Evolutionary conservation across 2,797 vertebrate species (phyloP).

Genomic region (Luscinia megarhynchos): DNA sequence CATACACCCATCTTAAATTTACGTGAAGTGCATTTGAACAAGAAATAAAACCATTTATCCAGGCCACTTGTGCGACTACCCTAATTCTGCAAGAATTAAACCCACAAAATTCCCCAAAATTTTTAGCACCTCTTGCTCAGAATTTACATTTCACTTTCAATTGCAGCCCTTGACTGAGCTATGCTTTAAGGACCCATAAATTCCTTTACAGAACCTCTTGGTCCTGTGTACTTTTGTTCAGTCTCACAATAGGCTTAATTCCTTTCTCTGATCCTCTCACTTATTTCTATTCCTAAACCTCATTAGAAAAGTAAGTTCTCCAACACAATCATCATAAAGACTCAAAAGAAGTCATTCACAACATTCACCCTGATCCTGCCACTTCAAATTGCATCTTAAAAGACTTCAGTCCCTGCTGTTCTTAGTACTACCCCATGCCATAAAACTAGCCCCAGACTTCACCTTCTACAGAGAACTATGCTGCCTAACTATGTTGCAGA

Average conservation of each 20-base stretch:
- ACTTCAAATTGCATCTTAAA: not conserved
- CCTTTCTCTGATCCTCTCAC: not conserved
- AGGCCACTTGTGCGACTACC: not conserved
- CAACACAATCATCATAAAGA: not conserved
- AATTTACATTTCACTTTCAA: not conserved
- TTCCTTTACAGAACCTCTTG: not conserved
- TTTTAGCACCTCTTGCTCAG: not conserved
- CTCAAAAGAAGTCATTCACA: not conserved
- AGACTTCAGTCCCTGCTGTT: not conserved
- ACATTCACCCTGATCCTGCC: not conserved
- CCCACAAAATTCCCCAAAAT: not conserved
- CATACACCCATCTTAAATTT: not conserved
- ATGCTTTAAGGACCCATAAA: not conserved
- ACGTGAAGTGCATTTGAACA: not conserved
- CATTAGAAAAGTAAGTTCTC: not conserved
- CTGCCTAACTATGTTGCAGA: not conserved
- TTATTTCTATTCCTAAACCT: not conserved
- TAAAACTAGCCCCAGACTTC: not conserved
- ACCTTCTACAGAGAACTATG: not conserved
- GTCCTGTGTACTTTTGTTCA: not conserved
- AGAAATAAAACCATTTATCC: not conserved
- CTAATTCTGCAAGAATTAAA: not conserved
- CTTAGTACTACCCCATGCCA: not conserved
- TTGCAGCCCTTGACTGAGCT: not conserved
- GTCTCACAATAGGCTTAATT: not conserved